Percentiles rank a stretch among this genome's conserved stretches.
Conservation (phyloP, 1,140 invertebrate species). For the Atta texana region DNA sequence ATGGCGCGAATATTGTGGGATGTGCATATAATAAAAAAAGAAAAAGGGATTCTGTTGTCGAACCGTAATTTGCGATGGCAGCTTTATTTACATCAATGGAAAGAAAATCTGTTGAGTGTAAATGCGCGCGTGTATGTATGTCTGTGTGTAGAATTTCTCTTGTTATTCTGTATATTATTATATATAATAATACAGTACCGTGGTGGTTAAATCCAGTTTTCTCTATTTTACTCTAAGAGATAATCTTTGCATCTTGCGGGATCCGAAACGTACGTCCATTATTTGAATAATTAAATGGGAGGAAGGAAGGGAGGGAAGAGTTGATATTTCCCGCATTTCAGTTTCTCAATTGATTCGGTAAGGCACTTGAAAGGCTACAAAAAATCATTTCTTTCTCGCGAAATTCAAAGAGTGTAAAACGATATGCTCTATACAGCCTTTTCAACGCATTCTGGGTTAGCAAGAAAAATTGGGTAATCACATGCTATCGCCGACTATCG, state of each 20-base stretch:
- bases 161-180: conserved; percentile 64
- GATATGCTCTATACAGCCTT: conserved; percentile 51
- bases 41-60: conserved; percentile 66
- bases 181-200: conserved; percentile 59
- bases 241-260: conserved; percentile 68
- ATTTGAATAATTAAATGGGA: conserved; percentile 49
- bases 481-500: conserved; percentile 1
- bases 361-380: conserved; percentile 80
- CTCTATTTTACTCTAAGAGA: conserved; percentile 70
- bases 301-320: no score
- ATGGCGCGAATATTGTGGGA: conserved; percentile 30
- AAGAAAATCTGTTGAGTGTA: conserved; percentile 63
- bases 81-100: conserved; percentile 82
- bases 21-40: conserved; percentile 65
- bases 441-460: conserved; percentile 1
- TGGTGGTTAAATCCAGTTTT: conserved; percentile 65
- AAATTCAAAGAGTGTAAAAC: conserved; percentile 31
- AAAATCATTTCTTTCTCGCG: conserved; percentile 55
- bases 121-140: conserved; percentile 54
- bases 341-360: conserved; percentile 73
- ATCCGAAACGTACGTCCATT: conserved; percentile 53
- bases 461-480: background rate
- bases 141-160: conserved; percentile 49
- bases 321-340: conserved; percentile 55
- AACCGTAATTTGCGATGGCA: conserved; percentile 79